A percentile compares a stretch with the other conserved stretches of the same genome.
These are phyloP conservation scores for Pseudopipra pipra DNA, from an alignment of 2,113 vertebrate genomes.

Conservation along the genomic window DNA sequence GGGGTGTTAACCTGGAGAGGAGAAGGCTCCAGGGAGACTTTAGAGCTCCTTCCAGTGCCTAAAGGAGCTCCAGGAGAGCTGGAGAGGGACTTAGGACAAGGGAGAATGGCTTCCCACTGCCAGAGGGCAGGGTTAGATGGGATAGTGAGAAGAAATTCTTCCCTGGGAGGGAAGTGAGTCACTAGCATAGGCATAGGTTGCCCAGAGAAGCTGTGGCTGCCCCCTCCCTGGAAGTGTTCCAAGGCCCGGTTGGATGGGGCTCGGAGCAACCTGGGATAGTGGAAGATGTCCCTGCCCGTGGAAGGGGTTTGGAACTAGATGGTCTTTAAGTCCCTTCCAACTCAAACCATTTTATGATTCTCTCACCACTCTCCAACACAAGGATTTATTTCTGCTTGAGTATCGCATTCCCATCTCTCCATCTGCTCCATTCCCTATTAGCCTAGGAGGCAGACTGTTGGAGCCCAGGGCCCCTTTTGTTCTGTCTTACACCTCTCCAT, in stretches of 20 bases:
- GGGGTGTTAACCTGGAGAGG: neutral
- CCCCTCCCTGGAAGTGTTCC: neutral
- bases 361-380: fast-evolving
- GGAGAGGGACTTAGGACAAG: no score
- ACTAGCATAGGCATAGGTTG: neutral
- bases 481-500: fast-evolving
- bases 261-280: neutral
- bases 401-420: no score
- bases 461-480: neutral
- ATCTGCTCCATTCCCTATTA: fast-evolving
- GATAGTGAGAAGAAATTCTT: neutral
- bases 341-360: neutral
- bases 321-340: neutral
- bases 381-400: fast-evolving
- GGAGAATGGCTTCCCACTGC: neutral
- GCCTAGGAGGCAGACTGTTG: fast-evolving
- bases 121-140: neutral
- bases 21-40: neutral
- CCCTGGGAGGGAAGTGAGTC: neutral
- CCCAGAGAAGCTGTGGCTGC: neutral
- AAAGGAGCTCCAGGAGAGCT: no score
- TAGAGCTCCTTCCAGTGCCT: neutral
- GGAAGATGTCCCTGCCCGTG: neutral
- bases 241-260: neutral
- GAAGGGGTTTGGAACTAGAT: neutral